Evolutionary conservation across 2,113 vertebrate genomes (phyloP).

Genomic region (Gymnobelideus leadbeateri): DNA sequence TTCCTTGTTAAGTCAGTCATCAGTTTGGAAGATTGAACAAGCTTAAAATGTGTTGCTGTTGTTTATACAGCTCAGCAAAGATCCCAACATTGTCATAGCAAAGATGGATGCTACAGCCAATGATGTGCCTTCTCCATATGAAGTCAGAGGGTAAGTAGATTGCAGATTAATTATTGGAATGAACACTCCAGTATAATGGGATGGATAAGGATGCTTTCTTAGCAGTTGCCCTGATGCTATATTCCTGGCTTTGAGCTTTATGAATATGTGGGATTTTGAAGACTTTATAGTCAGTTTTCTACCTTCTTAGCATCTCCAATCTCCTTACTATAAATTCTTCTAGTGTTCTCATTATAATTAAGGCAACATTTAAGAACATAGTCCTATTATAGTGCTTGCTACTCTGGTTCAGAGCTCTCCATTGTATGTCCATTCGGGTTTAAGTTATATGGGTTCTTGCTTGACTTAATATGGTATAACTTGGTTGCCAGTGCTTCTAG

Average conservation of each 20-base stretch:
- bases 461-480: slow-evolving; percentile 9
- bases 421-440: background rate
- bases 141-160: slow-evolving; percentile 95
- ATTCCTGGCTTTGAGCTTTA: background rate
- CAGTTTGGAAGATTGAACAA: background rate
- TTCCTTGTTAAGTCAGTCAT: background rate
- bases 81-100: slow-evolving; percentile 95
- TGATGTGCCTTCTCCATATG: slow-evolving; percentile 95
- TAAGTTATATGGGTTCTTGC: slow-evolving; percentile 1
- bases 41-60: background rate
- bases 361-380: background rate
- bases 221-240: background rate
- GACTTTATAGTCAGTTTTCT: background rate
- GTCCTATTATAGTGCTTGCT: background rate
- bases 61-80: slow-evolving; percentile 87
- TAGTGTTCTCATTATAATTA: background rate
- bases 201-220: background rate
- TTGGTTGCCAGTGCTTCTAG: background rate
- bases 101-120: slow-evolving; percentile 99
- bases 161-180: slow-evolving; percentile 29
- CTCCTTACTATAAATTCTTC: slow-evolving; percentile 17
- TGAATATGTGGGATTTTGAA: background rate
- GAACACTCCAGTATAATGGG: background rate
- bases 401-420: slow-evolving; percentile 38
- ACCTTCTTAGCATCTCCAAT: background rate